Evolutionary conservation across 2,797 vertebrate species (phyloP).

Genomic region (Sarcophilus harrisii): DNA sequence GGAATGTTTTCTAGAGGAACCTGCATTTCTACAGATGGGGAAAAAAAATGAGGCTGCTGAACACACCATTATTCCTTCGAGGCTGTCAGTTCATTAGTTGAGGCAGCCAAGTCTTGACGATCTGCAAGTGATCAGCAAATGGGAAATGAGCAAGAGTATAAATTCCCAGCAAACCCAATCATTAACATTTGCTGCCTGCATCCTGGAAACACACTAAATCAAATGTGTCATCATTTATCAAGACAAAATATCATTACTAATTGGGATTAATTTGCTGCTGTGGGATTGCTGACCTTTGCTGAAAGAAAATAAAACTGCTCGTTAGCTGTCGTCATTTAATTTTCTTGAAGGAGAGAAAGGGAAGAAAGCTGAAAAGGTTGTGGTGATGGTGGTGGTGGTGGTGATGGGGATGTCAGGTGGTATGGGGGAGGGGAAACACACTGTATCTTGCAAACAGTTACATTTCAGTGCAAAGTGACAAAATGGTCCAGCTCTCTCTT

Average conservation of each 20-base stretch:
- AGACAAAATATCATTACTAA: constrained; percentile 90
- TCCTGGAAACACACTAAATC: constrained; percentile 88
- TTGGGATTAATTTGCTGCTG: constrained; percentile 90
- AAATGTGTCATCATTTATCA: constrained; percentile 87
- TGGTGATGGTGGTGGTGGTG: accelerated
- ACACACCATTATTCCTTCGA: constrained; percentile 86
- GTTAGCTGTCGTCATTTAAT: constrained; percentile 84
- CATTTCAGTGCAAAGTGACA: constrained; percentile 19
- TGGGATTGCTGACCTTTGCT: constrained; percentile 86
- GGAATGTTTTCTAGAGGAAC: constrained; percentile 83
- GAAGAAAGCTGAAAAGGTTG: constrained; percentile 34
- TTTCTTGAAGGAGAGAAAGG: constrained; percentile 73
- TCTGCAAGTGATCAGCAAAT: constrained; percentile 88
- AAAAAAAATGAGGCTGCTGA: constrained; percentile 76
- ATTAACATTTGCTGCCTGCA: constrained; percentile 89
- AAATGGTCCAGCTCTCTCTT: neutral
- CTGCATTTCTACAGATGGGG: constrained; percentile 86
- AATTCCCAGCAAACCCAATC: constrained; percentile 88
- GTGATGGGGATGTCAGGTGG: neutral
- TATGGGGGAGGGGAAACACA: neutral
- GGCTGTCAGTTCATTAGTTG: constrained; percentile 87
- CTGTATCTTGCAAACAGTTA: constrained; percentile 18
- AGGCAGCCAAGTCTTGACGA: constrained; percentile 86
- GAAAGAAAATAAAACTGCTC: constrained; percentile 82
- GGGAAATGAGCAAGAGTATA: constrained; percentile 87